A percentile compares a stretch with the other conserved stretches of the same genome.
Evolutionary conservation across 2,113 vertebrate genomes (phyloP).

Genomic region (Rhadina sibilatrix): DNA sequence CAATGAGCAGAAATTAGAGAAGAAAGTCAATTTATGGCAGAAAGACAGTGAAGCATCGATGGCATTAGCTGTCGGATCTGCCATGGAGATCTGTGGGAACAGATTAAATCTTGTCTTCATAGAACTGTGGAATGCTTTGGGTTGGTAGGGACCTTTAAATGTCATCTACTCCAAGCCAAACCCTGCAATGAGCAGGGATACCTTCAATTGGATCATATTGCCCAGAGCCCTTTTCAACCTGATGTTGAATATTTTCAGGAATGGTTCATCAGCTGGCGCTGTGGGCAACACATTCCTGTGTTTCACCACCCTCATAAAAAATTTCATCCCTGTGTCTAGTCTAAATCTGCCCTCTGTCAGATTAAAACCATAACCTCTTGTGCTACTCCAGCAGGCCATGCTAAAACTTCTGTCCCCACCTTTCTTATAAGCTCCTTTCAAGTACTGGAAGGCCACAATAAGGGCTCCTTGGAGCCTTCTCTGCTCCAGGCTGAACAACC

Average conservation of each 20-base stretch:
- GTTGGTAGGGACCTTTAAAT: background rate
- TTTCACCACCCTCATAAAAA: background rate
- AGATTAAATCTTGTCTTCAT: background rate
- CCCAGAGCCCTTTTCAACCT: background rate
- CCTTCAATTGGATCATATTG: background rate
- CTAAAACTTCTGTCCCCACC: background rate
- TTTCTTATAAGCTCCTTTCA: background rate
- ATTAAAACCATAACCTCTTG: background rate
- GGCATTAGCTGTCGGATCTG: background rate
- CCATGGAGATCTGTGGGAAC: background rate
- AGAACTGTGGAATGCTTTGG: background rate
- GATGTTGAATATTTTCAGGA: background rate
- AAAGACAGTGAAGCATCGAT: background rate
- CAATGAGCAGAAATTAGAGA: background rate
- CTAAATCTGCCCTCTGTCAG: background rate
- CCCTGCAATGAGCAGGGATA: background rate
- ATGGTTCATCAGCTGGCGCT: background rate
- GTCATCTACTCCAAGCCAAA: background rate
- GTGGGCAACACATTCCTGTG: background rate
- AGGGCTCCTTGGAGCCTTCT: background rate
- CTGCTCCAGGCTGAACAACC: background rate
- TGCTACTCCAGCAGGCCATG: background rate
- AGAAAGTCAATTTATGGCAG: background rate
- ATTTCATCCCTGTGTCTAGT: background rate
- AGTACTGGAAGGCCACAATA: no score